A percentile compares a stretch with the other conserved stretches of the same genome.
phyloP scores from a whole-genome alignment of 2,888 invertebrate species.

The Andrena flavipes region DNA sequence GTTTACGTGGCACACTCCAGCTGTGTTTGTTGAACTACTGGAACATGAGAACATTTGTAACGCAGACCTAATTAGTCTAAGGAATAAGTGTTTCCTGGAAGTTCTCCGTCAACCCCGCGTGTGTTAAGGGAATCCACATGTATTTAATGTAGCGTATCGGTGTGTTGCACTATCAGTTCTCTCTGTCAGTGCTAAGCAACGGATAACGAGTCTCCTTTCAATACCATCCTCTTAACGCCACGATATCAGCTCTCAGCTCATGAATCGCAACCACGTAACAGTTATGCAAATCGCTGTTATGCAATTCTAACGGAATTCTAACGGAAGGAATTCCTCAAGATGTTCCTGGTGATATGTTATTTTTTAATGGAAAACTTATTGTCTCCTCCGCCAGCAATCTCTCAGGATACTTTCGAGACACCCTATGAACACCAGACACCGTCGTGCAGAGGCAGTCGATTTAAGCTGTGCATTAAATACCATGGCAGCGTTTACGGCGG shows the following conservation, averaged over 20 bases:
- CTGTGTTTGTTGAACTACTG: neutral
- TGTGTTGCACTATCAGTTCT: neutral
- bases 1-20: neutral
- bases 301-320: constrained; percentile 9
- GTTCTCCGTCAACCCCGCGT: neutral
- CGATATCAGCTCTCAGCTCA: neutral
- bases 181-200: neutral
- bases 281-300: constrained; percentile 11
- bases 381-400: neutral
- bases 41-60: neutral
- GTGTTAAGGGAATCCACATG: neutral
- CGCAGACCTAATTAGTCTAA: neutral
- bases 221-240: neutral
- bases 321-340: neutral
- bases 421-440: neutral
- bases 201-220: neutral
- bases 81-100: neutral
- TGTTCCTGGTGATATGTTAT: neutral
- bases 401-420: neutral
- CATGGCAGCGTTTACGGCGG: neutral
- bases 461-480: constrained; percentile 4
- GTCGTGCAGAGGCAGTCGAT: neutral
- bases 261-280: neutral
- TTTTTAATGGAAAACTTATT: neutral
- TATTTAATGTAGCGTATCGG: neutral